Conservation (phyloP, 2,113 vertebrate genomes). For the Paradoxurus hermaphroditus region DNA sequence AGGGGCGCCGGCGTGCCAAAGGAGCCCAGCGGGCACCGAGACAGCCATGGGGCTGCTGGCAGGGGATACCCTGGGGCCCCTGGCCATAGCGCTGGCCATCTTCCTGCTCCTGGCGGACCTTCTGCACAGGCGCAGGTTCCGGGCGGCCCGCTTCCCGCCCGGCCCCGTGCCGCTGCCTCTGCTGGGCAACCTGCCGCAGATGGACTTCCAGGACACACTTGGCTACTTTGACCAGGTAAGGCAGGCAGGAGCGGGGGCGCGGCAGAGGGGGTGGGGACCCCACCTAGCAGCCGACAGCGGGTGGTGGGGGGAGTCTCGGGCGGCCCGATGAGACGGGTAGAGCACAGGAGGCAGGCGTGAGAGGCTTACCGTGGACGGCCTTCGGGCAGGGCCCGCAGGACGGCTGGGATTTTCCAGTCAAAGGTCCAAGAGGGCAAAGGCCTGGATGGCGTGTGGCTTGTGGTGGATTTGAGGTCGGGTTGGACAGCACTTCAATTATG, state of each 20-base stretch:
- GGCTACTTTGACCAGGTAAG: constrained; percentile 68
- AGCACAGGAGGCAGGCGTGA: fast-evolving
- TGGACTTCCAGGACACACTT: constrained; percentile 56
- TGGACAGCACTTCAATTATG: fast-evolving
- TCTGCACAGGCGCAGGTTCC: constrained; percentile 68
- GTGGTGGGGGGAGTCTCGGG: background rate
- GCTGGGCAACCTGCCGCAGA: constrained; percentile 75
- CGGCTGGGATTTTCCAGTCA: background rate
- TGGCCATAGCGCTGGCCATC: constrained; percentile 56
- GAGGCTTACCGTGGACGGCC: background rate
- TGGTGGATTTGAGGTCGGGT: too few relatives aligned
- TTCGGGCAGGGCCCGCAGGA: fast-evolving
- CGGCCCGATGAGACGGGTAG: fast-evolving
- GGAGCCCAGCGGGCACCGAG: fast-evolving
- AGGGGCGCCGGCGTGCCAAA: background rate
- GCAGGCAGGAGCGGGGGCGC: fast-evolving
- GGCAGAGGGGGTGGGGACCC: background rate
- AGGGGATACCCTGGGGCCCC: background rate
- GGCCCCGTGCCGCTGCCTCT: constrained; percentile 72
- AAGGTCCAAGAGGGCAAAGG: background rate
- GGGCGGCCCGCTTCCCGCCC: constrained; percentile 64
- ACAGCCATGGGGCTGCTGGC: constrained; percentile 50
- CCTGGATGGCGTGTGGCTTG: too few relatives aligned
- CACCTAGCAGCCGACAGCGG: fast-evolving
- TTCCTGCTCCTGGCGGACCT: constrained; percentile 79